phyloP scores from a whole-genome alignment of 1,140 invertebrate genomes.

The Drosophila subpulchrella region DNA sequence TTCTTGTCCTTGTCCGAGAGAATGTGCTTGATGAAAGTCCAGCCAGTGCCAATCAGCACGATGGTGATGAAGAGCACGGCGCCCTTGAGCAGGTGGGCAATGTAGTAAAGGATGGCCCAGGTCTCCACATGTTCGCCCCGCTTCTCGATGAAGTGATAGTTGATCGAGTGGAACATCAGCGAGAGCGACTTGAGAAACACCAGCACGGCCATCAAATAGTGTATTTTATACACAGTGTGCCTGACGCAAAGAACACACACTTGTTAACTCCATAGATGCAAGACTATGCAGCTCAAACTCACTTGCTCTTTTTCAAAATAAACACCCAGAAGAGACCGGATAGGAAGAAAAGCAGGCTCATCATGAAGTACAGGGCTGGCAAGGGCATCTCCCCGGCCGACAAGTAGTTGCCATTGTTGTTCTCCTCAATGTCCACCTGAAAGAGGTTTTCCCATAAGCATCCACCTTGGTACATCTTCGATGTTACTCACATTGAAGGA shows the following conservation, averaged over 20 bases:
- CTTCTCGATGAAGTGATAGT: slow-evolving; percentile 98
- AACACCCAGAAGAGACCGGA: slow-evolving; percentile 96
- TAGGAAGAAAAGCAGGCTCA: slow-evolving; percentile 95
- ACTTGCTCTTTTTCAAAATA: slow-evolving; percentile 94
- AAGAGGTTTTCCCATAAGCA: not conserved
- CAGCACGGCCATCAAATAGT: slow-evolving; percentile 97
- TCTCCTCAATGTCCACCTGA: slow-evolving; percentile 93
- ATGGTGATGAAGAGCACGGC: slow-evolving; percentile 98
- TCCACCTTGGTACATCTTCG: too few species aligned
- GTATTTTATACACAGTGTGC: slow-evolving; percentile 96
- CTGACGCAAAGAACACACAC: slow-evolving; percentile 74
- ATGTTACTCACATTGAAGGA: slow-evolving; percentile 83
- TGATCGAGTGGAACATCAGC: slow-evolving; percentile 97
- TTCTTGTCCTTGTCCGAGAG: slow-evolving; percentile 98
- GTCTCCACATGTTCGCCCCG: slow-evolving; percentile 97
- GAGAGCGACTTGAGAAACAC: slow-evolving; percentile 97
- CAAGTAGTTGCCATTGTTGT: slow-evolving; percentile 94
- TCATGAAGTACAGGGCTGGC: slow-evolving; percentile 95
- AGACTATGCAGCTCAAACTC: slow-evolving; percentile 26
- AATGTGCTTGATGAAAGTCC: slow-evolving; percentile 99
- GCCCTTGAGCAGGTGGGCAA: slow-evolving; percentile 97
- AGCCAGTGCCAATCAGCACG: slow-evolving; percentile 98
- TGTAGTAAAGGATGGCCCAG: slow-evolving; percentile 98
- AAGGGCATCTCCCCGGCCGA: slow-evolving; percentile 99
- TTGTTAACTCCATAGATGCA: not conserved